phyloP scores from a whole-genome alignment of 2,797 vertebrate species.

The Rhabdomys pumilio region DNA sequence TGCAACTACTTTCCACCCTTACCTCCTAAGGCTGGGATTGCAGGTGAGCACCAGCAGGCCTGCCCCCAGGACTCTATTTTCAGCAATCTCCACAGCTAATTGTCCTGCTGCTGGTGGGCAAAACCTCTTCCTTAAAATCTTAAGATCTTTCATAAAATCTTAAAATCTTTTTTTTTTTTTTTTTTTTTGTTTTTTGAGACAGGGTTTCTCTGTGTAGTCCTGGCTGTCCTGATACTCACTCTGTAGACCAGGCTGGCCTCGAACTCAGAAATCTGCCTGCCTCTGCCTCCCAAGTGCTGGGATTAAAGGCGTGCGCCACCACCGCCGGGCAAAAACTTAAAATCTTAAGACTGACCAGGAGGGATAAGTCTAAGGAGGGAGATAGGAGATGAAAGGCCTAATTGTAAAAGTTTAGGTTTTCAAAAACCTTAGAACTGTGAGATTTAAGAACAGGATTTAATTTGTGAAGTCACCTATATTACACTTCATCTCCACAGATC shows the following conservation, averaged over 20 bases:
- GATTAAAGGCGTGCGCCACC: too few species aligned
- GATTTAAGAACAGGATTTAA: constrained; percentile 20
- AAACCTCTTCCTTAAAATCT: constrained; percentile 6
- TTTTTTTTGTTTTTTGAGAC: too few species aligned
- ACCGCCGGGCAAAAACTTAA: neutral
- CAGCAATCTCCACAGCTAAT: neutral
- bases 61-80: neutral
- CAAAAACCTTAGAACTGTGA: neutral
- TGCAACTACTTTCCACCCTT: neutral
- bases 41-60: neutral
- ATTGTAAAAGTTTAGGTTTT: constrained; percentile 59
- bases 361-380: neutral
- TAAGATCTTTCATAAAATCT: neutral
- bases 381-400: constrained; percentile 34
- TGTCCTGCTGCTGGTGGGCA: constrained; percentile 34
- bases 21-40: neutral
- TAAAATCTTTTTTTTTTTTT: too few species aligned
- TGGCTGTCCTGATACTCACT: too few species aligned
- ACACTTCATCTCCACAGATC: neutral
- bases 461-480: constrained; percentile 4
- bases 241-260: too few species aligned
- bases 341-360: constrained; percentile 19
- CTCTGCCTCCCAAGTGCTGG: too few species aligned
- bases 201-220: too few species aligned
- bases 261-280: too few species aligned